Conservation (phyloP, 2,797 vertebrate genomes). For the Passerculus sandwichensis region DNA sequence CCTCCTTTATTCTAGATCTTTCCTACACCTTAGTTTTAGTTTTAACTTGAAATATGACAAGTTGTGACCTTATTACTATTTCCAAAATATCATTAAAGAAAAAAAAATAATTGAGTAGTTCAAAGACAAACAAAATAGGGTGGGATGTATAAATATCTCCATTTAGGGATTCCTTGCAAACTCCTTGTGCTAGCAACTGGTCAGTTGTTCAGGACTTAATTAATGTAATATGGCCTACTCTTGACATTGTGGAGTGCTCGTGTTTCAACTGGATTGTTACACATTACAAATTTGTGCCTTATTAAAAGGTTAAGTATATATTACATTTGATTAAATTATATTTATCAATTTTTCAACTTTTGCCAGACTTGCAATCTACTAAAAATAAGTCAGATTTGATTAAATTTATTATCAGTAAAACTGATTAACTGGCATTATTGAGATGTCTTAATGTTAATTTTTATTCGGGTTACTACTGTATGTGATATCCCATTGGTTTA, state of each 20-base stretch:
- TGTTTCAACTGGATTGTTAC: neutral
- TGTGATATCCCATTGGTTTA: constrained; percentile 36
- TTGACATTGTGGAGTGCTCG: neutral
- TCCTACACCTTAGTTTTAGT: neutral
- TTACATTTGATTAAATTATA: neutral
- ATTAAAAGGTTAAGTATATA: constrained; percentile 8
- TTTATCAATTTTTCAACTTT: constrained; percentile 19
- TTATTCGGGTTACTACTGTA: neutral
- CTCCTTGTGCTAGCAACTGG: neutral
- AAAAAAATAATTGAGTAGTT: neutral
- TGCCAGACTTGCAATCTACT: neutral
- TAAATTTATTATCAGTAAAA: constrained; percentile 25
- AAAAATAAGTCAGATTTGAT: constrained; percentile 11
- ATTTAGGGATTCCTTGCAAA: neutral
- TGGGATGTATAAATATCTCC: neutral
- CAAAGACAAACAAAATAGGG: neutral
- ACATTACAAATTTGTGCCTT: neutral
- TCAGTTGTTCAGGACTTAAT: neutral
- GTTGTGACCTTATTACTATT: neutral
- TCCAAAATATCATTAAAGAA: neutral
- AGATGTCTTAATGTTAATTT: constrained; percentile 8
- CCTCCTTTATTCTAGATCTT: neutral
- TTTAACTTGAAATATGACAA: neutral
- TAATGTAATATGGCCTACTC: neutral
- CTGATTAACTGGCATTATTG: neutral